Base-by-base conservation (phyloP, 37 sponge, comb jelly and placozoan species). In the Beroe forskalii region DNA sequence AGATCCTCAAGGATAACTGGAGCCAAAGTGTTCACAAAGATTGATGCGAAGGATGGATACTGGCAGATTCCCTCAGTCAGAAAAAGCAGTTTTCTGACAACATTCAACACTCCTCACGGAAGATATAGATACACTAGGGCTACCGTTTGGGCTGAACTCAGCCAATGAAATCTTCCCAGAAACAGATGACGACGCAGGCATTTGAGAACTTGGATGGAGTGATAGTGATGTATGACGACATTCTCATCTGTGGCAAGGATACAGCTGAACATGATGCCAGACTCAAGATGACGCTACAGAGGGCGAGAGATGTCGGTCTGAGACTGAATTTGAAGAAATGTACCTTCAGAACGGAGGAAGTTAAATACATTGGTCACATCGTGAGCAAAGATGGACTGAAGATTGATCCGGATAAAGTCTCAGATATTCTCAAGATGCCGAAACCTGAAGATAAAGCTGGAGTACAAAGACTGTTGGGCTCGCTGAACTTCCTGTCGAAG, bases 161-260 rank as follows among this genome's bases (percentile, higher is more conserved):
- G 92, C 93, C n/a, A 93, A 93, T 3, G 92, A 93, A 9, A 94
- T 92, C 0, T 92, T 93, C 38, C n/a, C 94, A 94, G 55, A 60
- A 91, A 35, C 89, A 91, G 44, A 94, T 92, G n/a, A n/a, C n/a
- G 92, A 67, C 92, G 32, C 37, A 28, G 8, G 89, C 92, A 17
- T 67, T 91, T 0, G 2, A 66, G 23, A 91, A 76, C 25, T 48
- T 91, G 62, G 40, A 40, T 14, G 43, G 89, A 66, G 60, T 76
- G 63, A 27, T 32, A 0, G 67, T 69, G 35, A 55, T 90, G 33
- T 22, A 92, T 14, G 93, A 92, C 41, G 93, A 91, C 41, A 89
- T 93, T 32, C 76, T 93, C 6, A 36, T 91, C 19, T 40, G 39
- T 25, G 90, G 40, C 41, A 36, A 23, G 22, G 33, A 27, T 32